These are phyloP conservation scores for Cephus cinctus DNA, from an alignment of 1,140 invertebrate species.

Conservation along the genomic window DNA sequence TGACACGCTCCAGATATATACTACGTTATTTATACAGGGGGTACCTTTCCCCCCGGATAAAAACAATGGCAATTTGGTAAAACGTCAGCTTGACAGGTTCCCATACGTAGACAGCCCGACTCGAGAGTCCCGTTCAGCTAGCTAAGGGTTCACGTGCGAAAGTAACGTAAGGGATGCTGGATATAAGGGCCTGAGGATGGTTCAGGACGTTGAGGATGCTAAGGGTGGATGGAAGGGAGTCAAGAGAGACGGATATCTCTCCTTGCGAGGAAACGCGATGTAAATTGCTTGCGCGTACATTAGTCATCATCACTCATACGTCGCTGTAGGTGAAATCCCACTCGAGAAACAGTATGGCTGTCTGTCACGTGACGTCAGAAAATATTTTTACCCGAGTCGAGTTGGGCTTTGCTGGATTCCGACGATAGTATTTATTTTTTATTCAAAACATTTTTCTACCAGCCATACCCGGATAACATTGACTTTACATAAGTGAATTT, in stretches of 20 bases:
- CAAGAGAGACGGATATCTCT: neutral
- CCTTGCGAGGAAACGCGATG: conserved; percentile 1
- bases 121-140: neutral
- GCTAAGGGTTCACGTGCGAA: neutral
- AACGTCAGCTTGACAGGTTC: conserved; percentile 34
- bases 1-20: no score
- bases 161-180: neutral
- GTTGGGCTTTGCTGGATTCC: no score
- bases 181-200: neutral
- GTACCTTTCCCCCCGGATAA: conserved; percentile 20
- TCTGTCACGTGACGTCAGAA: no score
- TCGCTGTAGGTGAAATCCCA: no score
- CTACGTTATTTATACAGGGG: neutral
- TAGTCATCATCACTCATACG: conserved; percentile 25
- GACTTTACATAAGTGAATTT: no score
- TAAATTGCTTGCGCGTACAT: conserved; percentile 21
- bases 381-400: no score
- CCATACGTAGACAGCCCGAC: conserved; percentile 20
- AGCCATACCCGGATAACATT: no score
- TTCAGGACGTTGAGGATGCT: neutral
- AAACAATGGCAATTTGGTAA: conserved; percentile 42
- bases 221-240: neutral
- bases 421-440: no score
- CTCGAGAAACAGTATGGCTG: no score
- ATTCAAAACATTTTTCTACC: no score